Conservation (phyloP, 2,888 invertebrate genomes). For the Pachycephus smyrnensis region DNA sequence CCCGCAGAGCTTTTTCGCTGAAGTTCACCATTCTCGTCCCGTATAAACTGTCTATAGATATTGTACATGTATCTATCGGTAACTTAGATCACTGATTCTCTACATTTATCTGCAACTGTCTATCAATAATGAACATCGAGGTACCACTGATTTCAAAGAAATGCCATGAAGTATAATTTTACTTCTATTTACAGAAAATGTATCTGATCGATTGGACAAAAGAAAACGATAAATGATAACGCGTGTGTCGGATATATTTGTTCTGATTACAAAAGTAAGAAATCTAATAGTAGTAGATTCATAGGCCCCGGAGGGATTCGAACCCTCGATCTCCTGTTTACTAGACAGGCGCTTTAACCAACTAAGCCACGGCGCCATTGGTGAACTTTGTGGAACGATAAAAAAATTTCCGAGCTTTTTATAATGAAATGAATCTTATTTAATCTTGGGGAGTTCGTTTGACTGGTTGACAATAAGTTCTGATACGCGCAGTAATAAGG, state of each 20-base stretch:
- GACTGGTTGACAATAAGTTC: not conserved
- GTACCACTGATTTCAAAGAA: not conserved
- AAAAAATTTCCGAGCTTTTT: not conserved
- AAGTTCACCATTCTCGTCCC: conserved; percentile 9
- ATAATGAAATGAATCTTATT: not conserved
- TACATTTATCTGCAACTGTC: not conserved
- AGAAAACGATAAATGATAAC: not conserved
- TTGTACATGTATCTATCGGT: not conserved
- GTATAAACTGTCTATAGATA: not conserved
- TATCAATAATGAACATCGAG: not conserved
- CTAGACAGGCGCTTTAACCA: conserved; percentile 82
- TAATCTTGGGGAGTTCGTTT: not conserved
- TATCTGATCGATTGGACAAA: not conserved
- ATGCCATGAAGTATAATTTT: not conserved
- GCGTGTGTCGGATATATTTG: not conserved
- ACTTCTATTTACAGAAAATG: not conserved
- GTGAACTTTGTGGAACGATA: not conserved
- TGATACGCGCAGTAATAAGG: not conserved
- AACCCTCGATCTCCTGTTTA: conserved; percentile 79
- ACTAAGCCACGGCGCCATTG: conserved; percentile 80
- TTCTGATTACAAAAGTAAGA: not conserved
- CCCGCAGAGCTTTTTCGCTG: conserved; percentile 17
- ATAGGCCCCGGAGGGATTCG: conserved; percentile 75
- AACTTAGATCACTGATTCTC: not conserved
- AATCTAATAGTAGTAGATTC: not conserved